Percentiles rank a stretch among this genome's conserved stretches.
These are phyloP conservation scores for Tragelaphus eurycerus DNA, from an alignment of 2,797 vertebrate species.

Conservation along the genomic window DNA sequence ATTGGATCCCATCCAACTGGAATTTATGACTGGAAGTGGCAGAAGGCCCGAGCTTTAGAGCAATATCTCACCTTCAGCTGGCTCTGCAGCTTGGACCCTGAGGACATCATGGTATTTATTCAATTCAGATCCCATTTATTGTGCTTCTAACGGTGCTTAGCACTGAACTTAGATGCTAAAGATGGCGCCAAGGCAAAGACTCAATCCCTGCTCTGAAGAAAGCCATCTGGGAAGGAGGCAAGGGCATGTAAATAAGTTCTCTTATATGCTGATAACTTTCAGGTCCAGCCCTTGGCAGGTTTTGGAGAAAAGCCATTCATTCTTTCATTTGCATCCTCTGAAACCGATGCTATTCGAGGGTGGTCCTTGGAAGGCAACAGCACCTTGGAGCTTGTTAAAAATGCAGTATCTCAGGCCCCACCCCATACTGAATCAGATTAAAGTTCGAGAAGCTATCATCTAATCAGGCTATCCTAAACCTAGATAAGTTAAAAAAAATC, in stretches of 20 bases:
- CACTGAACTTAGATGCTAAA: not conserved
- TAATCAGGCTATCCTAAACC: not conserved
- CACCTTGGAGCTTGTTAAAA: not conserved
- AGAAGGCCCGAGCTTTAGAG: not conserved
- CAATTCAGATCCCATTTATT: not conserved
- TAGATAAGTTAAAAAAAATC: not conserved
- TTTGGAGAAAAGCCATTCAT: not conserved
- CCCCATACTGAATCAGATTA: not conserved
- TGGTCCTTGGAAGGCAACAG: not conserved
- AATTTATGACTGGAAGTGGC: slow-evolving; percentile 55
- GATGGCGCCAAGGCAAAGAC: not conserved
- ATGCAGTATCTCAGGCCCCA: not conserved
- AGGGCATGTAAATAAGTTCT: not conserved
- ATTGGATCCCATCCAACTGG: slow-evolving; percentile 13
- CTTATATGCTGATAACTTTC: not conserved
- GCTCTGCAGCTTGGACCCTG: not conserved
- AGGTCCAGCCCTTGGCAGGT: not conserved
- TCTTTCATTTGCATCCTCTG: not conserved
- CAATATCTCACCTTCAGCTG: slow-evolving; percentile 42
- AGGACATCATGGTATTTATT: slow-evolving; percentile 35
- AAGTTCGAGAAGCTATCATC: not conserved
- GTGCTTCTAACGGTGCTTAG: not conserved
- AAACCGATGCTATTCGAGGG: not conserved
- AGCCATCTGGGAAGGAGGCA: not conserved
- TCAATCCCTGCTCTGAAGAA: not conserved